Base-by-base conservation (phyloP, 2,797 vertebrate species). In the Microctenopoma steveboyesi region DNA sequence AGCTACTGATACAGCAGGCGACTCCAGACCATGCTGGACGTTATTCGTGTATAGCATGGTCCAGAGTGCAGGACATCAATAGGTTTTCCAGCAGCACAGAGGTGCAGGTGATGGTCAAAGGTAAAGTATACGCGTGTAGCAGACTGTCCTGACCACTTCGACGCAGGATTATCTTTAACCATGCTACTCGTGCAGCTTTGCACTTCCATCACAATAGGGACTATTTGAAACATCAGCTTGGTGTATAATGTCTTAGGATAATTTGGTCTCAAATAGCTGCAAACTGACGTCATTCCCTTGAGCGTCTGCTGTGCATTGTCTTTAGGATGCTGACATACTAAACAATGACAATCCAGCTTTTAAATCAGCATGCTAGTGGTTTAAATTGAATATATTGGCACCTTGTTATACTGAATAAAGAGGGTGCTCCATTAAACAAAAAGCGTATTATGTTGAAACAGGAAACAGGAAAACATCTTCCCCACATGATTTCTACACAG, bases 11-110 rank as follows among this genome's bases (percentile, higher is more conserved):
- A 47, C 78, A 79, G 33, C 60, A 16, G 2, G 86, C 78, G 43
- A 78, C 68, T 27, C 64, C 70, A 52, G 49, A 60, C 64, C 86
- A 93, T 72, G 78, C 86, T 64, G 94, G 94, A 13, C 53, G 2
- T 40, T 95, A 94, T 64, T 87, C 5, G 2, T 95, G 94, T 76
- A 74, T 64, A 15, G 94, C 91, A 16, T 74, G 74, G 80, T 91
- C 92, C 64, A 59, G 1, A 0, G 48, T 92, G 25, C 42, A 65
- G 14, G 61, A 74, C 49, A 78, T 14, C 27, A 79, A 14, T 10
- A 89, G 90, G 73, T 22, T 63, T 72, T 94, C 92, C 79, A 87
- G 78, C 84, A 94, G 94, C 83, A 7, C 1, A 14, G 87, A 81
- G 27, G 22, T 94, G 49, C 63, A 73, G 11, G 69, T 95, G 57